phyloP scores from a whole-genome alignment of 2,113 vertebrate genomes.

The Vidua macroura region DNA sequence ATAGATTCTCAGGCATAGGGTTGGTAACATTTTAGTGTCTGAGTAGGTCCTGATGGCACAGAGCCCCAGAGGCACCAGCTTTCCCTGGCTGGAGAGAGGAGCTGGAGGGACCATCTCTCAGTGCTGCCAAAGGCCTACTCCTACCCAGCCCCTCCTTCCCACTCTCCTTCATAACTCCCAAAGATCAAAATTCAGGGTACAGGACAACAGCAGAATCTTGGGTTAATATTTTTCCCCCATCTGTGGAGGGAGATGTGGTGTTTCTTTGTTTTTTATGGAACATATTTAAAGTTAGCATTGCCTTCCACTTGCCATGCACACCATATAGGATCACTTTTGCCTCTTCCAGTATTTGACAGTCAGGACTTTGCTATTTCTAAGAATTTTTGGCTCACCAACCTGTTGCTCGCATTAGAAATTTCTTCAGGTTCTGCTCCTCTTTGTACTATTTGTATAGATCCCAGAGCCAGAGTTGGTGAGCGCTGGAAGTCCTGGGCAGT shows the following conservation, averaged over 20 bases:
- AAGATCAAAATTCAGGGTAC: not conserved
- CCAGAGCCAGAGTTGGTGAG: not conserved
- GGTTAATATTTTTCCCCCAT: not conserved
- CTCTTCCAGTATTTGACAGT: not conserved
- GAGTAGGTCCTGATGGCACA: accelerated
- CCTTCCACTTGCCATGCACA: not conserved
- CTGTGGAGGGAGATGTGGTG: not conserved
- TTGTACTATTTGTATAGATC: not conserved
- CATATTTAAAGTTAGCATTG: not conserved
- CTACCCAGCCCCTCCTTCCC: not conserved
- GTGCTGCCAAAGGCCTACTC: not conserved
- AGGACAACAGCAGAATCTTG: not conserved
- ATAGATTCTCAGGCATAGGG: not conserved
- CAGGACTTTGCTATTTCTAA: not conserved
- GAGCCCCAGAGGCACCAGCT: not conserved
- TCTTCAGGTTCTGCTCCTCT: not conserved
- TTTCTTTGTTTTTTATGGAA: not conserved
- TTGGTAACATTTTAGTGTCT: not conserved
- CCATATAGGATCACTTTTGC: not conserved
- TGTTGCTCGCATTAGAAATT: not conserved
- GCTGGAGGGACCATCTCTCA: not conserved
- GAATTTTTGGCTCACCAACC: not conserved
- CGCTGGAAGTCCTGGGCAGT: not conserved
- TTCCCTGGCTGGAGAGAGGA: not conserved
- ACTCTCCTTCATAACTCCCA: not conserved